A percentile compares a stretch with the other conserved stretches of the same genome.
These are phyloP conservation scores for Brachyrhaphis roseni DNA, from an alignment of 2,797 vertebrate species.

Conservation along the genomic window DNA sequence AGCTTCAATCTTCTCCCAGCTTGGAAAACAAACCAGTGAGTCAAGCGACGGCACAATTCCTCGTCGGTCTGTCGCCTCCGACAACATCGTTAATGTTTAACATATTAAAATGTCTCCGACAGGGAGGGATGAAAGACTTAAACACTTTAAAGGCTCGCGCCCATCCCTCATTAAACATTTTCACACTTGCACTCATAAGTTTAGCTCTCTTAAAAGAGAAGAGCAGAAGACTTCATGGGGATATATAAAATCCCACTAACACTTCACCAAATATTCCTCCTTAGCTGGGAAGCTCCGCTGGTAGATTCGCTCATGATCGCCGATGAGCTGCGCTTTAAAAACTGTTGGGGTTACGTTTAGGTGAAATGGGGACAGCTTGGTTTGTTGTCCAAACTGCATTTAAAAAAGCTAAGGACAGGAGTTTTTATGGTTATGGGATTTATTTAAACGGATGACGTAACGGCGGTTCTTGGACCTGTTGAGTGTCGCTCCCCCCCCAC, in stretches of 20 bases:
- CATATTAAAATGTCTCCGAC: conserved; percentile 69
- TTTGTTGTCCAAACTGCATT: neutral
- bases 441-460: neutral
- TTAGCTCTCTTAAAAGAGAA: conserved; percentile 37
- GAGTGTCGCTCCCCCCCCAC: neutral
- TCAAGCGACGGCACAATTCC: conserved; percentile 72
- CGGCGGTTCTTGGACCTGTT: neutral
- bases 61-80: conserved; percentile 61
- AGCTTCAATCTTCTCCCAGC: conserved; percentile 73
- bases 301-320: conserved; percentile 48
- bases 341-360: neutral
- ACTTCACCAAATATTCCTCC: conserved; percentile 20
- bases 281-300: conserved; percentile 24
- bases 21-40: conserved; percentile 67
- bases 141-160: conserved; percentile 53
- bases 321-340: conserved; percentile 15
- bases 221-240: conserved; percentile 41
- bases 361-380: conserved; percentile 7
- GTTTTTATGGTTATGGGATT: neutral
- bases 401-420: neutral
- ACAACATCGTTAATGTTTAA: conserved; percentile 72
- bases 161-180: conserved; percentile 66
- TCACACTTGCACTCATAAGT: conserved; percentile 54
- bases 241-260: conserved; percentile 40
- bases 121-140: conserved; percentile 69